Base-by-base conservation (phyloP, 2,888 invertebrate genomes). In the Cecidostiba fungosa region DNA sequence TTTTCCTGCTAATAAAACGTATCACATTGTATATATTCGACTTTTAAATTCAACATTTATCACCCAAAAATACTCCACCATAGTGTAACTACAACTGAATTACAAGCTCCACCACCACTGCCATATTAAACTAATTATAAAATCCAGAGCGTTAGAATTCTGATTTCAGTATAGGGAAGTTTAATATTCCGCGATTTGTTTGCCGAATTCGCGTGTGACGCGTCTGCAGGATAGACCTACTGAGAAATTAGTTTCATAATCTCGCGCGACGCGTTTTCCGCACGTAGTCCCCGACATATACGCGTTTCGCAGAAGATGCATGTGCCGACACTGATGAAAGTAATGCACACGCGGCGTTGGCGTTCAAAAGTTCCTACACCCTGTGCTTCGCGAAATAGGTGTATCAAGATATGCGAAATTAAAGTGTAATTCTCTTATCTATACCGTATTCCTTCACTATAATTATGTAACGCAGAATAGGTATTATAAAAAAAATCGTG, bases 161-260 rank as follows among this genome's bases (percentile, higher is more conserved):
- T 47, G 77, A 86, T 79, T 80, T 59, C 50, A 77, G 39, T 8
- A 1, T 43, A 62, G 77, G 19, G 26, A 5, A 36, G 59, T 84
- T 79, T 79, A 85, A 80, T 82, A 80, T 85, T 82, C 72, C 66
- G 47, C 78, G 84, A 86, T 84, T 86, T 84, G 82, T 84, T 86
- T 82, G 39, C 86, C 82, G 69, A 84, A 86, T 82, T 82, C 78
- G 39, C 77, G 26, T 66, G 83, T 19, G 26, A 39, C 74, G 76
- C 66, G 62, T 14, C 39, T 39, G 47, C 62, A 43, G 43, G 43
- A 83, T 26, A 78, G 78, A 81, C 69, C 43, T n/a, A n/a, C n/a
- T 82, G 86, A 86, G 85, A 86, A 85, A 86, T 86, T 84, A 86
- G 86, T 82, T 86, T 86, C 85, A 85, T 86, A 86, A 86, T 86